Conservation (phyloP, 2,113 vertebrate species). For the Fulmarus glacialis region DNA sequence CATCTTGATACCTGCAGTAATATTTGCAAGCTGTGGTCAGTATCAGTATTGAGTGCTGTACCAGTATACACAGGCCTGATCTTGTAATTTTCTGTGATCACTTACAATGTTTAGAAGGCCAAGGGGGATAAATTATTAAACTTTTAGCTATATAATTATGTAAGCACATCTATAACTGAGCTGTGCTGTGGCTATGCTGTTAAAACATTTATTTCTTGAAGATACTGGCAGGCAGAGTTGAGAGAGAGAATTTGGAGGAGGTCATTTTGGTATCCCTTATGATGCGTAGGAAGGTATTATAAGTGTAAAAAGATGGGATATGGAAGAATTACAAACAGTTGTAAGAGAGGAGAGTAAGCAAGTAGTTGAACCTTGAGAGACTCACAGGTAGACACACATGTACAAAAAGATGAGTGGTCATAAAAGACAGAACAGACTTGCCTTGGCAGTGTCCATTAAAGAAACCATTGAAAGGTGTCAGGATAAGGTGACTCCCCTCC, state of each 20-base stretch:
- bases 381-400: rapidly evolving
- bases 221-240: background rate
- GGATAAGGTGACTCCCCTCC: background rate
- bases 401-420: background rate
- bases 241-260: background rate
- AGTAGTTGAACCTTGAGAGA: background rate
- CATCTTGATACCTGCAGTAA: background rate
- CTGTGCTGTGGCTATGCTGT: background rate
- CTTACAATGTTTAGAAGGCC: background rate
- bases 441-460: background rate
- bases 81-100: background rate
- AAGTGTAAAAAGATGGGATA: background rate
- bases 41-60: background rate
- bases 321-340: background rate
- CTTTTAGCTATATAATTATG: background rate
- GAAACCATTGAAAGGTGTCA: background rate
- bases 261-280: background rate
- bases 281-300: background rate
- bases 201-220: background rate
- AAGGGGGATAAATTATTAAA: background rate
- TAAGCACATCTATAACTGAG: background rate
- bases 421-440: background rate
- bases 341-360: background rate
- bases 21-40: background rate
- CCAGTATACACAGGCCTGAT: background rate